A percentile compares a stretch with the other conserved stretches of the same genome.
Conservation (phyloP, 1,140 invertebrate genomes). For the Drosophila mayri region DNA sequence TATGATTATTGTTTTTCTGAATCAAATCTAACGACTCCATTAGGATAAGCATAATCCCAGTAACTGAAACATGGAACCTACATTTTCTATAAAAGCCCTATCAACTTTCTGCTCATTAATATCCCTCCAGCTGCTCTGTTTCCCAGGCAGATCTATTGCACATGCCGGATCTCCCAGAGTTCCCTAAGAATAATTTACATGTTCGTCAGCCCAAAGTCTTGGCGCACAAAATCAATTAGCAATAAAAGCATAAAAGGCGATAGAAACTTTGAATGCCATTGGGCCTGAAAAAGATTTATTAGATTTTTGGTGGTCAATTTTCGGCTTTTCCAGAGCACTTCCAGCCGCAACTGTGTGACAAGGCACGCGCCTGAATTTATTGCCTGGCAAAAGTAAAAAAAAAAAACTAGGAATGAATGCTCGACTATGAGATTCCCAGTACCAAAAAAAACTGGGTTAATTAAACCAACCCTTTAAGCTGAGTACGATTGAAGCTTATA, state of each 20-base stretch:
- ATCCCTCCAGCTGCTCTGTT: conserved; percentile 22
- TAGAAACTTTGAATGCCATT: conserved; percentile 57
- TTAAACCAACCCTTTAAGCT: background rate
- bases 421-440: background rate
- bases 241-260: conserved; percentile 40
- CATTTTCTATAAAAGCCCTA: background rate
- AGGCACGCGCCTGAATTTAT: conserved; percentile 41
- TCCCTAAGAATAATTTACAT: conserved; percentile 20
- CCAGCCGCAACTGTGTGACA: conserved; percentile 27
- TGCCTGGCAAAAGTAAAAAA: conserved; percentile 12
- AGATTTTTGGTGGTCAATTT: conserved; percentile 38
- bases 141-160: conserved; percentile 29
- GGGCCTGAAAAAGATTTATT: conserved; percentile 57
- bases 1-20: background rate
- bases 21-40: background rate
- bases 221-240: conserved; percentile 53
- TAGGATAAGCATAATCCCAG: background rate
- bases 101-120: conserved; percentile 1
- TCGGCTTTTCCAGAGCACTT: conserved; percentile 43
- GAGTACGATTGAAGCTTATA: background rate
- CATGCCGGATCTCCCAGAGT: conserved; percentile 14
- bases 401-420: background rate
- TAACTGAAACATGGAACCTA: conserved; percentile 21
- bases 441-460: background rate
- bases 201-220: conserved; percentile 18